phyloP scores from a whole-genome alignment of 1,140 invertebrate species.

The Homalodisca vitripennis region DNA sequence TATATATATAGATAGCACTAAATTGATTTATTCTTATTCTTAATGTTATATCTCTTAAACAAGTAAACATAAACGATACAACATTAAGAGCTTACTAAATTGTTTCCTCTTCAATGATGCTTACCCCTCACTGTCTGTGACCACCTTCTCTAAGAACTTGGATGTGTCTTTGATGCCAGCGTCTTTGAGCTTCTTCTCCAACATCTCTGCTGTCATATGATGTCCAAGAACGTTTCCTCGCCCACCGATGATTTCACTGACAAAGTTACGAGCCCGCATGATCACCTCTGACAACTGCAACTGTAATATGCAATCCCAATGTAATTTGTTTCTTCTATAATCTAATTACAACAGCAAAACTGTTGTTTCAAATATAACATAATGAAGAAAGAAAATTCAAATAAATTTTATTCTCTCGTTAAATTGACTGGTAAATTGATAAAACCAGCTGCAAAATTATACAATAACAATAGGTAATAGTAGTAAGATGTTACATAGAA shows the following conservation, averaged over 20 bases:
- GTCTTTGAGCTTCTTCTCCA: slow-evolving; percentile 79
- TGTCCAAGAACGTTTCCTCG: slow-evolving; percentile 81
- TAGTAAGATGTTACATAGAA: too few species aligned
- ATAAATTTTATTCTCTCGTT: background rate
- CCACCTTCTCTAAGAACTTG: slow-evolving; percentile 89
- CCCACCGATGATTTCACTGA: slow-evolving; percentile 78
- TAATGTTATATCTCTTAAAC: too few species aligned
- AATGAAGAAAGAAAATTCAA: background rate
- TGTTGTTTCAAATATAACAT: too few species aligned
- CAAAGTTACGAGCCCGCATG: slow-evolving; percentile 89
- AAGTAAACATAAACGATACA: too few species aligned
- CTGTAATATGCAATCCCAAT: too few species aligned
- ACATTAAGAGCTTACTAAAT: too few species aligned
- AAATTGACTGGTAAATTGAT: too few species aligned
- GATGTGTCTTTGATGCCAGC: slow-evolving; percentile 73
- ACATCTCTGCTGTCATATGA: slow-evolving; percentile 80
- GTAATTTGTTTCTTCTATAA: slow-evolving; percentile 23
- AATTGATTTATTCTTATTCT: too few species aligned
- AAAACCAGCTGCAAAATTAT: too few species aligned
- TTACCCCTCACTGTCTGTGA: slow-evolving; percentile 87
- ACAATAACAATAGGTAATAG: too few species aligned
- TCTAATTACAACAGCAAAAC: slow-evolving; percentile 1
- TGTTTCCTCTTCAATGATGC: too few species aligned
- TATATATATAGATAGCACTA: too few species aligned
- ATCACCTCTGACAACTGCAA: slow-evolving; percentile 97